These are phyloP conservation scores for Allygus modestus DNA, from an alignment of 2,888 invertebrate species.

Conservation along the genomic window DNA sequence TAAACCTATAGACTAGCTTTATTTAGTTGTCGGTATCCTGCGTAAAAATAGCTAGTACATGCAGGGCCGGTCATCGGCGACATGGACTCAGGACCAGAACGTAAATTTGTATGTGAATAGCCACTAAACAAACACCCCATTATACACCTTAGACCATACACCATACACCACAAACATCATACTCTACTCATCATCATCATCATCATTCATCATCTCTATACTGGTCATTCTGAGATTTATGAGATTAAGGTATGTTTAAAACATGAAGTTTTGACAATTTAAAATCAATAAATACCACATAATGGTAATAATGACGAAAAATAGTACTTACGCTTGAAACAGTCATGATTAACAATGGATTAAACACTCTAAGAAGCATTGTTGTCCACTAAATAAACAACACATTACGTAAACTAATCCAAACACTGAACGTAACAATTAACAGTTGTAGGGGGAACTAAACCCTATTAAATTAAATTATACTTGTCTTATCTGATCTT, in stretches of 20 bases:
- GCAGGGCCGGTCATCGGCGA: too few relatives aligned
- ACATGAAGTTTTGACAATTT: too few relatives aligned
- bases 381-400: not conserved
- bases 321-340: not conserved
- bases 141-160: too few relatives aligned
- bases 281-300: not conserved
- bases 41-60: too few relatives aligned
- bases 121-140: too few relatives aligned
- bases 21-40: too few relatives aligned
- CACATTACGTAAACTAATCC: not conserved
- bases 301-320: not conserved
- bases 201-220: not conserved
- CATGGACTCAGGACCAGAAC: too few relatives aligned
- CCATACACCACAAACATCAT: too few relatives aligned
- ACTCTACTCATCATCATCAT: not conserved
- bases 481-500: conserved; percentile 5
- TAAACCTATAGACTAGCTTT: too few relatives aligned
- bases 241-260: not conserved
- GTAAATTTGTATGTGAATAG: too few relatives aligned
- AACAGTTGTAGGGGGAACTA: not conserved
- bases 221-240: not conserved
- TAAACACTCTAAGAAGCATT: not conserved
- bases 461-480: not conserved
- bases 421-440: not conserved
- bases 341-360: not conserved